Base-by-base conservation (phyloP, 2,113 vertebrate genomes). In the Aleadryas rufinucha region DNA sequence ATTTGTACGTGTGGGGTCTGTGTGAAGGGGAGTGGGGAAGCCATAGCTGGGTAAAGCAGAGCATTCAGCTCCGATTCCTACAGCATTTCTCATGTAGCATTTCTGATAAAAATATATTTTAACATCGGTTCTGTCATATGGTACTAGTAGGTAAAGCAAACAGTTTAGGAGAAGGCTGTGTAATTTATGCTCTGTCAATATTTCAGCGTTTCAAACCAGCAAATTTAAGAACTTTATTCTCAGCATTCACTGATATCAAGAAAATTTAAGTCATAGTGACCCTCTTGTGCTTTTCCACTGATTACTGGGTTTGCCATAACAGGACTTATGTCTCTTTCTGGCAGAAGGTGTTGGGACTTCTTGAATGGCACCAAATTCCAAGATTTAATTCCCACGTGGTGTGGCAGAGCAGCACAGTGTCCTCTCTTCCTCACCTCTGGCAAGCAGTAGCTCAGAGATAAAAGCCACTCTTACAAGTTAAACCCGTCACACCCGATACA, bases 401-500 rank as follows among this genome's bases (percentile, higher is more conserved):
- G 21, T 7, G n/a, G 15, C 27, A 59, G 16, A 78, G 5, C 39
- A 82, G 16, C 11, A 3, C 2, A 35, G 13, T 6, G 12, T 39
- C 11, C 8, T 87, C 4, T 82, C 24, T 31, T 52, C 33, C 56
- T 50, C 22, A 2, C 17, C 30, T 44, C 10, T 52, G 44, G 27
- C 31, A 37, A 53, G 33, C 2, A 9, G 39, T 9, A 61, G 13
- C 35, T 84, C 13, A 7, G 79, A 69, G 30, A 24, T 13, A 69
- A 52, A 52, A 84, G 27, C 0, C 7, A 14, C 4, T 42, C 6
- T 37, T 30, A 2, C 5, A 10, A 41, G 21, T 81, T 54, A 61
- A 74, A 77, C 39, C 21, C 50, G 7, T 31, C 11, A 2, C 6
- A 50, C 3, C 1, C 0, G 3, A 31, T 1, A 2, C 7, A 2